Base-by-base conservation (phyloP, 2,888 invertebrate genomes). In the Lottia scabra region DNA sequence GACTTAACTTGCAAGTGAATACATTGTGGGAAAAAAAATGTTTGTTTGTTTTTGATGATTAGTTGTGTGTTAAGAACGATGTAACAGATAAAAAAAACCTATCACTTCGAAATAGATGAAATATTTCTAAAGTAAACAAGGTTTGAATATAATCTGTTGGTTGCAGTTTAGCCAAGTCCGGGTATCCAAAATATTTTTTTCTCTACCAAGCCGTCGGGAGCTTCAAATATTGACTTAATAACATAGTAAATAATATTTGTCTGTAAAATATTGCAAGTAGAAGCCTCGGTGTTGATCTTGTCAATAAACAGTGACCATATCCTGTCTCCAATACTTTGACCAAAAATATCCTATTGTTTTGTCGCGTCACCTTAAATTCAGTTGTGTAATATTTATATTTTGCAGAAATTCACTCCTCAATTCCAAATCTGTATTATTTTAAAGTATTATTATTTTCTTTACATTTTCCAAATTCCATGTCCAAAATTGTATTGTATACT, bases 231-330 rank as follows among this genome's bases (percentile, higher is more conserved):
- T 56, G 56, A 56, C 56, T 56, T 56, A 56, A 56, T 56, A 13
- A 56, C 56, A 56, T 56, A 56, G 56, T 56, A 56, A 56, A 56
- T 56, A 56, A 56, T 56, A 56, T 56, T 56, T 56, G 56, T 56
- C 56, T 56, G 56, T 56, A 56, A 56, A 56, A 56, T 56, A 56
- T 56, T 56, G 56, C 56, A 56, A 56, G 56, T 56, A 56, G 56
- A 56, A 56, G 56, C 12, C 56, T 19, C 56, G 3, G 19, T 56
- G 56, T 56, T 56, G 56, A 56, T 56, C 23, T 56, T 10, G 56
- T 56, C 56, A 56, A 56, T 23, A 56, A 56, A 19, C 56, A 56
- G 56, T 56, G 56, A 56, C 56, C 56, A 56, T 56, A 56, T 56
- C 56, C 56, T 56, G 56, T 56, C 23, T 19, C 23, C 19, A 56